These are phyloP conservation scores for Uropetala carovei DNA, from an alignment of 2,888 invertebrate species.

Conservation along the genomic window DNA sequence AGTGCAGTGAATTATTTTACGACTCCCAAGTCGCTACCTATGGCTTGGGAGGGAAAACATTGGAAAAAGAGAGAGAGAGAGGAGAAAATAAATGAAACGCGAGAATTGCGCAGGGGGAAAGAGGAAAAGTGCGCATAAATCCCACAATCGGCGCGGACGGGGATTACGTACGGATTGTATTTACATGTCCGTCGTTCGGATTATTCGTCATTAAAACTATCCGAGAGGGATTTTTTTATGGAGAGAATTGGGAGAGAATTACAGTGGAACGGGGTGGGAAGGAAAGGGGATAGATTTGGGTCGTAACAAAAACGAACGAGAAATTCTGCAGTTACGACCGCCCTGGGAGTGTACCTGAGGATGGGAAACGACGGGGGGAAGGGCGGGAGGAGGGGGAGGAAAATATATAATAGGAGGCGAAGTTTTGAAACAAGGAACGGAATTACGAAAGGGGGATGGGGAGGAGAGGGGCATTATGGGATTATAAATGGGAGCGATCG, in stretches of 20 bases:
- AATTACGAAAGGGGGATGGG: constrained; percentile 4
- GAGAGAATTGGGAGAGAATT: too few species aligned
- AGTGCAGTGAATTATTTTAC: constrained; percentile 35
- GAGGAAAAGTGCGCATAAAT: not conserved
- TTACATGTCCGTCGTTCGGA: not conserved
- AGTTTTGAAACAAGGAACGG: constrained; percentile 57
- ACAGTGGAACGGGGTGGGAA: too few species aligned
- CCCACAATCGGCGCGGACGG: not conserved
- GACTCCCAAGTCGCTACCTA: constrained; percentile 8
- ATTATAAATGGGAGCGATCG: constrained; percentile 24
- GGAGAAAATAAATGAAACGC: not conserved
- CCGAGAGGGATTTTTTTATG: not conserved
- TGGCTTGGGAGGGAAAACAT: not conserved
- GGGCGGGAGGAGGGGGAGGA: not conserved
- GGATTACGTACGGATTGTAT: not conserved
- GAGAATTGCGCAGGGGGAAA: not conserved
- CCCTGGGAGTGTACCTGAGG: constrained; percentile 41
- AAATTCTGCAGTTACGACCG: constrained; percentile 47
- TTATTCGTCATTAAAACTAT: constrained; percentile 46
- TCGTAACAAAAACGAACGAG: constrained; percentile 27
- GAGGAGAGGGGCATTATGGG: constrained; percentile 31
- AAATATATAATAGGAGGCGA: constrained; percentile 39
- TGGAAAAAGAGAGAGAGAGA: not conserved
- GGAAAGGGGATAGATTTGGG: not conserved
- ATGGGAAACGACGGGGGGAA: constrained; percentile 30